These are phyloP conservation scores for Turdus rufiventris DNA, from an alignment of 2,113 vertebrate species.

Conservation along the genomic window DNA sequence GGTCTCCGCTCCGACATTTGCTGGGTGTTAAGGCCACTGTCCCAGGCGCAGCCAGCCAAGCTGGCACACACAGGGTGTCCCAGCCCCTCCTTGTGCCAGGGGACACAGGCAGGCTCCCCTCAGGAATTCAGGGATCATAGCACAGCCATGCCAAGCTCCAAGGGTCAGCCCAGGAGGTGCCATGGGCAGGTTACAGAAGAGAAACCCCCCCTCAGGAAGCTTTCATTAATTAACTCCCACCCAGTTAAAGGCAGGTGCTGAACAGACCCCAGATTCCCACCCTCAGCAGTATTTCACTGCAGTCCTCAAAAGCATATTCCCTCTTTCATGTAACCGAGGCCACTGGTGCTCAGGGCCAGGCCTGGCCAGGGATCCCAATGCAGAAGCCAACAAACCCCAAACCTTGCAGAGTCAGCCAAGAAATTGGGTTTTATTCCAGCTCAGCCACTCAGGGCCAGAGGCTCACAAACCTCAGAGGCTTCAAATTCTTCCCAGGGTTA, in stretches of 20 bases:
- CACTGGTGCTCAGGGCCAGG: neutral
- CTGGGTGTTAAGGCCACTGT: neutral
- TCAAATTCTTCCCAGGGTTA: neutral
- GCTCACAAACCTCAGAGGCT: neutral
- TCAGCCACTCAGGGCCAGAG: neutral
- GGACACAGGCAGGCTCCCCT: neutral
- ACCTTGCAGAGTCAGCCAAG: neutral
- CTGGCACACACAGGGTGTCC: rapidly evolving
- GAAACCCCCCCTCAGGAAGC: neutral
- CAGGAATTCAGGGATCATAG: neutral
- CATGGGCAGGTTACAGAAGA: neutral
- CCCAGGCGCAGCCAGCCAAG: neutral
- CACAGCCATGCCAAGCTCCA: rapidly evolving
- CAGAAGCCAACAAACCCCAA: neutral
- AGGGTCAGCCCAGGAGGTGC: neutral
- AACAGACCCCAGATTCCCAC: neutral
- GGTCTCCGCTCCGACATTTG: neutral
- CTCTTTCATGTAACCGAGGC: neutral
- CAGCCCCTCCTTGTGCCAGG: neutral
- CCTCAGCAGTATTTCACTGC: neutral
- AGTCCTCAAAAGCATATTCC: neutral
- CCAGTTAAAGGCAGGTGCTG: neutral
- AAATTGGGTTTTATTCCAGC: neutral
- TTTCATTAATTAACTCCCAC: neutral
- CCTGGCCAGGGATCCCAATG: neutral